Evolutionary conservation across 2,797 vertebrate genomes (phyloP).

Genomic region (Triplophysa bombifrons): DNA sequence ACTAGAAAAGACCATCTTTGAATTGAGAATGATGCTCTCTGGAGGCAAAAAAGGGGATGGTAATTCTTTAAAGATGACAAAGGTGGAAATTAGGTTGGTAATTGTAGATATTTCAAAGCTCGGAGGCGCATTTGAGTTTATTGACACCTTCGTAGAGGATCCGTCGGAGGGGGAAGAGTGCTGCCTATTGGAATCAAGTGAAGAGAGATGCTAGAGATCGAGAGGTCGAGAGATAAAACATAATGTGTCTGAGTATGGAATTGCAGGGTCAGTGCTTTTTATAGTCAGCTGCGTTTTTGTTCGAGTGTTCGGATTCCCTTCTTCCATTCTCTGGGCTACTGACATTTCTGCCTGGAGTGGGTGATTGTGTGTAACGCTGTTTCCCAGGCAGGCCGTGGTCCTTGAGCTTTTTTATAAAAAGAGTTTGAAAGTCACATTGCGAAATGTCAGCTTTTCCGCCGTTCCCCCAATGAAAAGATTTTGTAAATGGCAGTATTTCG

Average conservation of each 20-base stretch:
- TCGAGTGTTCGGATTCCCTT: constrained; percentile 52
- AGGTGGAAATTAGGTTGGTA: constrained; percentile 62
- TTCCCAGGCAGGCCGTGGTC: constrained; percentile 60
- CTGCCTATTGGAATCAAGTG: constrained; percentile 34
- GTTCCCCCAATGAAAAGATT: constrained; percentile 56
- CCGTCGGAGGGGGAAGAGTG: constrained; percentile 39
- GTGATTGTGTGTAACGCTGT: constrained; percentile 64
- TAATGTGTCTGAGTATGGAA: constrained; percentile 52
- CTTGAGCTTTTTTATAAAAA: constrained; percentile 57
- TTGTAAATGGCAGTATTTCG: constrained; percentile 62
- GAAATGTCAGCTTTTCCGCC: constrained; percentile 60
- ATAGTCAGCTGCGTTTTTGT: constrained; percentile 56
- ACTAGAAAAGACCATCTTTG: constrained; percentile 65
- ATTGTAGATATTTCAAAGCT: constrained; percentile 60
- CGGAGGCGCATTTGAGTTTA: constrained; percentile 59
- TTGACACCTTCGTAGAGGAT: constrained; percentile 50
- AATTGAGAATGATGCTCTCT: constrained; percentile 61
- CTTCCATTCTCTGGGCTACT: constrained; percentile 45
- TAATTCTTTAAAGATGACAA: constrained; percentile 60
- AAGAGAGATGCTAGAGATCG: constrained; percentile 52
- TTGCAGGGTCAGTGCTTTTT: constrained; percentile 61
- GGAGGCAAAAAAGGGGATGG: constrained; percentile 51
- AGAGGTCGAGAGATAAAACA: constrained; percentile 50
- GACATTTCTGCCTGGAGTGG: constrained; percentile 63
- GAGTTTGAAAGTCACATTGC: constrained; percentile 61